Evolutionary conservation across 2,888 invertebrate genomes (phyloP).

Genomic region (Cynaeus angustus): DNA sequence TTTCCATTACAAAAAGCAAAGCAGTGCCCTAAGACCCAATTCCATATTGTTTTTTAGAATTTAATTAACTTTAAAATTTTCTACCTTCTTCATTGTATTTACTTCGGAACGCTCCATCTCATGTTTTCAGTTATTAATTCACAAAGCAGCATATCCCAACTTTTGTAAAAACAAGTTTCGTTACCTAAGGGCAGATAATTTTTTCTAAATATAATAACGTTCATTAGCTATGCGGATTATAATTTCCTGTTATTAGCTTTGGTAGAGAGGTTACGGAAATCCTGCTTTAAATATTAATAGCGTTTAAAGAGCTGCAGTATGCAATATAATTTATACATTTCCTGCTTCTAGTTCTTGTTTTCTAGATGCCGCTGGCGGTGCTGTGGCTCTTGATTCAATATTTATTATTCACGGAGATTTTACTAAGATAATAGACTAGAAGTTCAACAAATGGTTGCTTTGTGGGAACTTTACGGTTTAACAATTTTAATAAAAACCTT

Average conservation of each 20-base stretch:
- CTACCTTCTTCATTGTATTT: background rate
- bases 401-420: slow-evolving; percentile 13
- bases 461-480: background rate
- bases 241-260: slow-evolving; percentile 26
- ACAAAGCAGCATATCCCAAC: slow-evolving; percentile 3
- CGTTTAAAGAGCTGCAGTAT: slow-evolving; percentile 25
- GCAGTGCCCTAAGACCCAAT: background rate
- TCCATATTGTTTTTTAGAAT: background rate
- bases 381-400: slow-evolving; percentile 5
- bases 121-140: slow-evolving; percentile 16
- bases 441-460: background rate
- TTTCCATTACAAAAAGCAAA: background rate
- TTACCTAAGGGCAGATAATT: background rate
- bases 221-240: slow-evolving; percentile 17
- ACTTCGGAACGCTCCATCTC: background rate
- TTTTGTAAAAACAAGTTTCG: background rate
- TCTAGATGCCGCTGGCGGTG: slow-evolving; percentile 1
- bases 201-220: slow-evolving; percentile 5
- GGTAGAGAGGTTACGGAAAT: slow-evolving; percentile 9
- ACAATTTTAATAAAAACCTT: background rate
- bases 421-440: slow-evolving; percentile 8
- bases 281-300: slow-evolving; percentile 37
- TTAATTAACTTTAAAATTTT: background rate
- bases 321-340: slow-evolving; percentile 38
- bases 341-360: slow-evolving; percentile 22